Percentiles rank a stretch among this genome's conserved stretches.
phyloP scores from a whole-genome alignment of 2,797 vertebrate species.

The Ctenopoma kingsleyae region DNA sequence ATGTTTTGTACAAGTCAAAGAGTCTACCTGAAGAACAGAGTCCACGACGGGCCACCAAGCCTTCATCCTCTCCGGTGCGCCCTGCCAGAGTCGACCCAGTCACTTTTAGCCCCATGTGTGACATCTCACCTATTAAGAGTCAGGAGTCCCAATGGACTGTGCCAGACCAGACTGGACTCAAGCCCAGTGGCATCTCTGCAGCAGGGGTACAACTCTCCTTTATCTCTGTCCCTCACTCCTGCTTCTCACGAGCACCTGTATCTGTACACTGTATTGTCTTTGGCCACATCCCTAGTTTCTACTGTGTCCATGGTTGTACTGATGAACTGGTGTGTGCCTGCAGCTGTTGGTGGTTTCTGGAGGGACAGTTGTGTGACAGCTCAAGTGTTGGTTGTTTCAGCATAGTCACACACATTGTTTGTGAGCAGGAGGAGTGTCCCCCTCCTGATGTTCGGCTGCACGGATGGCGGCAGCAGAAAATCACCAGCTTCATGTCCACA shows the following conservation, averaged over 20 bases:
- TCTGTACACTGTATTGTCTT: neutral
- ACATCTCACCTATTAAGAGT: slow-evolving; percentile 44
- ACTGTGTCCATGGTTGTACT: no score
- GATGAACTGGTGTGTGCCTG: no score
- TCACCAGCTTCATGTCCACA: slow-evolving; percentile 36
- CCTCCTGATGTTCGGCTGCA: slow-evolving; percentile 7
- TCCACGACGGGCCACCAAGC: neutral
- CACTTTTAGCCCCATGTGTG: slow-evolving; percentile 36
- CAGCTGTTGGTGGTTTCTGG: no score
- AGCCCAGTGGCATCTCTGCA: neutral
- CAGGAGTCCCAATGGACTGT: neutral
- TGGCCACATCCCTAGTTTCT: neutral
- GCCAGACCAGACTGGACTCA: slow-evolving; percentile 2
- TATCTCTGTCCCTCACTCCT: neutral
- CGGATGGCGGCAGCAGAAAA: slow-evolving; percentile 44
- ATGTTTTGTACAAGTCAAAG: slow-evolving; percentile 34
- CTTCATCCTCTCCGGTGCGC: neutral
- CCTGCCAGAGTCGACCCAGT: slow-evolving; percentile 14
- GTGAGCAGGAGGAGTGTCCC: slow-evolving; percentile 22
- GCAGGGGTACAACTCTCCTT: slow-evolving; percentile 32
- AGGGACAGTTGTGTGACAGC: neutral
- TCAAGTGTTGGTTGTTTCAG: slow-evolving; percentile 31
- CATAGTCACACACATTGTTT: slow-evolving; percentile 19
- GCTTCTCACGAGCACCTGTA: neutral
- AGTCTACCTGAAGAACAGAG: slow-evolving; percentile 7